Evolutionary conservation across 2,113 vertebrate species (phyloP).

Genomic region (Toxotes chatareus): DNA sequence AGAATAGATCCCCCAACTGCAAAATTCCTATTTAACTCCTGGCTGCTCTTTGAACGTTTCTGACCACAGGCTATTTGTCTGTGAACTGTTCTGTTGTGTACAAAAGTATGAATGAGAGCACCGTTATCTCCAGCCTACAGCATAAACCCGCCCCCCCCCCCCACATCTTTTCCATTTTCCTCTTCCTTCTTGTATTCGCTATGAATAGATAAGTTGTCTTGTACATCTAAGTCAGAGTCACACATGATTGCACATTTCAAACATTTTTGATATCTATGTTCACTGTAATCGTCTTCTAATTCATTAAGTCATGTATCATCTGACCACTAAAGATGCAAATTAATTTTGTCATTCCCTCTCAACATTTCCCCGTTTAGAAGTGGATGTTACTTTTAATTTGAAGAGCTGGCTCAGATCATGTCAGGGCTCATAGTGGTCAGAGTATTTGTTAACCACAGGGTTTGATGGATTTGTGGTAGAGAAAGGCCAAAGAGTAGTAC

Average conservation of each 20-base stretch:
- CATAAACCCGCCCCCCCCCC: background rate
- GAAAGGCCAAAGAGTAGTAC: background rate
- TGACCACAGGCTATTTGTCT: slow-evolving; percentile 48
- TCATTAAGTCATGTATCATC: background rate
- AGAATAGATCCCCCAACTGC: slow-evolving; percentile 42
- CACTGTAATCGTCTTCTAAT: background rate
- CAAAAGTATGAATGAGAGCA: slow-evolving; percentile 34
- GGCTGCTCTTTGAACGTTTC: slow-evolving; percentile 42
- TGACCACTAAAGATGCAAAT: background rate
- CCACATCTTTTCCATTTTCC: slow-evolving; percentile 13
- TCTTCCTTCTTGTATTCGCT: background rate
- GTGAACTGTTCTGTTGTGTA: slow-evolving; percentile 16
- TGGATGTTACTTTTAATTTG: background rate
- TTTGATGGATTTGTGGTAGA: slow-evolving; percentile 16
- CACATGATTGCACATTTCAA: slow-evolving; percentile 6
- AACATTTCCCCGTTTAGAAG: background rate
- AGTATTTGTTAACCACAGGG: background rate
- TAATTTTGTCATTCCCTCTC: background rate
- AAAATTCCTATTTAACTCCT: slow-evolving; percentile 45
- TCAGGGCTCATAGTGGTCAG: background rate
- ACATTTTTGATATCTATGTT: background rate
- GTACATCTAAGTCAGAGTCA: background rate
- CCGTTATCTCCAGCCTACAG: slow-evolving; percentile 36
- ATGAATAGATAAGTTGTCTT: slow-evolving; percentile 12
- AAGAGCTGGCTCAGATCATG: background rate